These are phyloP conservation scores for Babyrousa celebensis DNA, from an alignment of 2,797 vertebrate genomes.

Conservation along the genomic window DNA sequence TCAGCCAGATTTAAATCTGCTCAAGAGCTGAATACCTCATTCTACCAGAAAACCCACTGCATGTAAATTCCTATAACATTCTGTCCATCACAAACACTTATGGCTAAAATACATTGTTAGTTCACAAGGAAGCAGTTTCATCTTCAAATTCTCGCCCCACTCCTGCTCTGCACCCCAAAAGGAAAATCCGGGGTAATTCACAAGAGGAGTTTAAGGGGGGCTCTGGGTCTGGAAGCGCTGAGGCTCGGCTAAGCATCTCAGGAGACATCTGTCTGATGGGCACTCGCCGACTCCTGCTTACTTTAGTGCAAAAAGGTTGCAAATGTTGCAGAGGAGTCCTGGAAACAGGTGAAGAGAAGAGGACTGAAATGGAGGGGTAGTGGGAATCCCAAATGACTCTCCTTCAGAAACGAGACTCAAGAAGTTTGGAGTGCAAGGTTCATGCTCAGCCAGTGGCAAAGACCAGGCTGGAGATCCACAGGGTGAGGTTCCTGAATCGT, in stretches of 20 bases:
- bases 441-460: conserved; percentile 51
- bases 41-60: conserved; percentile 36
- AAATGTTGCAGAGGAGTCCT: conserved; percentile 46
- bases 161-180: conserved; percentile 78
- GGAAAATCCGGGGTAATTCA: conserved; percentile 56
- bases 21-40: conserved; percentile 43
- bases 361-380: neutral
- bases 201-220: neutral
- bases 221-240: neutral
- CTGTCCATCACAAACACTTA: conserved; percentile 82
- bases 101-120: conserved; percentile 86
- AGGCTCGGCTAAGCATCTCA: conserved; percentile 77
- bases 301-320: conserved; percentile 87
- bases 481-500: conserved; percentile 16
- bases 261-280: neutral
- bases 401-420: conserved; percentile 54
- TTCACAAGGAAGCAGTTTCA: conserved; percentile 86
- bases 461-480: neutral
- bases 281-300: conserved; percentile 60
- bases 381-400: conserved; percentile 4
- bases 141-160: conserved; percentile 76
- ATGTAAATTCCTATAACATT: neutral
- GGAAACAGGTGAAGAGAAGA: conserved; percentile 36
- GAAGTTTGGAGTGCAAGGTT: neutral
- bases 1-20: conserved; percentile 74